A percentile compares a stretch with the other conserved stretches of the same genome.
Conservation (phyloP, 2,113 vertebrate species). For the Megaleporinus macrocephalus region DNA sequence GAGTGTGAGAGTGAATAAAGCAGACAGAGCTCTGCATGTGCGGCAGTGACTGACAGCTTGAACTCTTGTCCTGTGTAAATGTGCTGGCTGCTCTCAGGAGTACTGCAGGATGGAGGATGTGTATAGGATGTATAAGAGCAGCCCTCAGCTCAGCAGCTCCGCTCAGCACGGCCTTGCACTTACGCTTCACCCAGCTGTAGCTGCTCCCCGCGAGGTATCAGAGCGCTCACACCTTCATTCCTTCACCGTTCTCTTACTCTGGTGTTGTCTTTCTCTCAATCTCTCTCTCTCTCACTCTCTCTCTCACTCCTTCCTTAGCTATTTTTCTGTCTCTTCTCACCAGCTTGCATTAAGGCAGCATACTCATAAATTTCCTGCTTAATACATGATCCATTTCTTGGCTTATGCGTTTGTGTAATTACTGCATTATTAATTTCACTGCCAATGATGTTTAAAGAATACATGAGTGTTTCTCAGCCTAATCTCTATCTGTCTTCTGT, state of each 20-base stretch:
- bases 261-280: no score
- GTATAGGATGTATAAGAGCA: constrained; percentile 79
- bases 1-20: neutral
- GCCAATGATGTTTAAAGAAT: neutral
- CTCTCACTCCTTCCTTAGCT: neutral
- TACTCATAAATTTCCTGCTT: neutral
- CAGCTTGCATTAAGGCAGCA: neutral
- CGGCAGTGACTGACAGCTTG: constrained; percentile 44
- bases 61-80: constrained; percentile 55
- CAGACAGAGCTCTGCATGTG: neutral
- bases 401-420: neutral
- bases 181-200: constrained; percentile 71
- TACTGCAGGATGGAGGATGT: constrained; percentile 84
- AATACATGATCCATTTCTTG: neutral
- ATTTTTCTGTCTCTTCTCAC: neutral
- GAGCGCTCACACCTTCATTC: constrained; percentile 47
- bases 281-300: neutral
- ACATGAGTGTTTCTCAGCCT: neutral
- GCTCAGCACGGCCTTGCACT: constrained; percentile 67
- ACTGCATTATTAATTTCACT: neutral
- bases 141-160: constrained; percentile 66
- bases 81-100: constrained; percentile 72
- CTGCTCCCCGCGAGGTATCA: constrained; percentile 79
- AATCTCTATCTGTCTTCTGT: neutral
- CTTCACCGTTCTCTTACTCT: neutral